These are phyloP conservation scores for Mya arenaria DNA, from an alignment of 1,140 invertebrate genomes.

Conservation along the genomic window DNA sequence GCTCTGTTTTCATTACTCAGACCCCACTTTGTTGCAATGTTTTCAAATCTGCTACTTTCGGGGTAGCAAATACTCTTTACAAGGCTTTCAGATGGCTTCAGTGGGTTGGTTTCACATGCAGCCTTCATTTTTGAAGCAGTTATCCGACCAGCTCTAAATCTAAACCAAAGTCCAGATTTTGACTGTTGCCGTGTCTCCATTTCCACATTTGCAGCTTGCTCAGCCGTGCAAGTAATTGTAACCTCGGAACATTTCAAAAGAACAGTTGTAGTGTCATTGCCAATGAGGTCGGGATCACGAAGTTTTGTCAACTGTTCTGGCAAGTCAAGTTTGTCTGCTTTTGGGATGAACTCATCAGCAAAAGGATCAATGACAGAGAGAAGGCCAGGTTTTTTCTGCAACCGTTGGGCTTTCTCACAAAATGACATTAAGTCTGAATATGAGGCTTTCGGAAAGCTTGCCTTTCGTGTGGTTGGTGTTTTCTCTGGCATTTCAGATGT, in stretches of 20 bases:
- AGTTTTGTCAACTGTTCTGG: no score
- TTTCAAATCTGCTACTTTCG: background rate
- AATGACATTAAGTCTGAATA: no score
- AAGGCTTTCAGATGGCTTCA: slow-evolving; percentile 33
- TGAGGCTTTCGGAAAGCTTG: no score
- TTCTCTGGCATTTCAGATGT: no score
- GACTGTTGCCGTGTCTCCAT: slow-evolving; percentile 54
- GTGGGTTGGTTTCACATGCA: slow-evolving; percentile 35
- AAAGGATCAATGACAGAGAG: no score
- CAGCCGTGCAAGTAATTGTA: slow-evolving; percentile 10
- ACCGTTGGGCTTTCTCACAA: no score
- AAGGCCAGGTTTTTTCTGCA: no score
- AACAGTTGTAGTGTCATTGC: no score
- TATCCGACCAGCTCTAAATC: slow-evolving; percentile 53
- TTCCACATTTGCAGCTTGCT: slow-evolving; percentile 46
- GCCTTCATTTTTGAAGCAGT: slow-evolving; percentile 57
- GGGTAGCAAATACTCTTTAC: slow-evolving; percentile 59
- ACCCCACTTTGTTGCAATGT: slow-evolving; percentile 56
- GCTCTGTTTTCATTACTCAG: slow-evolving; percentile 53
- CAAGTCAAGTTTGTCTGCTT: no score
- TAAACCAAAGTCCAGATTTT: slow-evolving; percentile 43
- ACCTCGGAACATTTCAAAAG: slow-evolving; percentile 26
- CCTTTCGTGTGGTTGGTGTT: no score
- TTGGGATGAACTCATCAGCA: no score
- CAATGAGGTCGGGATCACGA: no score